phyloP scores from a whole-genome alignment of 2,113 vertebrate species.

The Chaetorhynchus papuensis region DNA sequence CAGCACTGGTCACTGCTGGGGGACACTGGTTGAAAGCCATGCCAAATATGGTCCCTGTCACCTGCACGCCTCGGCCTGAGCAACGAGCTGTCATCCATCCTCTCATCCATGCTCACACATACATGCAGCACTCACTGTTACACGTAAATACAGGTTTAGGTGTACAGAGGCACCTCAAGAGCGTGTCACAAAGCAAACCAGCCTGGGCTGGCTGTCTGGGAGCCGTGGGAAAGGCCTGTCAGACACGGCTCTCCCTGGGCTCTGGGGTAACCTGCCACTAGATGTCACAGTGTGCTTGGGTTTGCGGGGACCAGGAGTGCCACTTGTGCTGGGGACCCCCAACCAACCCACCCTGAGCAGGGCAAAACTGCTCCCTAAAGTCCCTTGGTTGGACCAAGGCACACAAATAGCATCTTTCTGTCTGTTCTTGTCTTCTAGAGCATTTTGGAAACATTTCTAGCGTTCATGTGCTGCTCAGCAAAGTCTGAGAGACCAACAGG shows the following conservation, averaged over 20 bases:
- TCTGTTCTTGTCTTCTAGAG: background rate
- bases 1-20: background rate
- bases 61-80: background rate
- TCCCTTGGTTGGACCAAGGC: background rate
- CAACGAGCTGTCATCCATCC: accelerated
- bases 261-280: constrained; percentile 8
- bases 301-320: background rate
- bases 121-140: accelerated
- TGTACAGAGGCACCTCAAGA: background rate
- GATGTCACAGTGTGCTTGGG: constrained; percentile 35
- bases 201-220: background rate
- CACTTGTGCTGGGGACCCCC: background rate
- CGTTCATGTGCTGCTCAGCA: background rate
- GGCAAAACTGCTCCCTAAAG: background rate
- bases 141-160: background rate
- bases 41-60: background rate
- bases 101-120: background rate
- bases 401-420: background rate
- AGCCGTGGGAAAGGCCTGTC: background rate
- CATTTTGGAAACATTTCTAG: background rate
- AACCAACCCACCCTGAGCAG: background rate
- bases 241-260: background rate
- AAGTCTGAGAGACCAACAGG: background rate
- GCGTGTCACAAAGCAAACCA: accelerated
- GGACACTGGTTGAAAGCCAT: background rate